Base-by-base conservation (phyloP, 2,797 vertebrate species). In the Carduelis carduelis region DNA sequence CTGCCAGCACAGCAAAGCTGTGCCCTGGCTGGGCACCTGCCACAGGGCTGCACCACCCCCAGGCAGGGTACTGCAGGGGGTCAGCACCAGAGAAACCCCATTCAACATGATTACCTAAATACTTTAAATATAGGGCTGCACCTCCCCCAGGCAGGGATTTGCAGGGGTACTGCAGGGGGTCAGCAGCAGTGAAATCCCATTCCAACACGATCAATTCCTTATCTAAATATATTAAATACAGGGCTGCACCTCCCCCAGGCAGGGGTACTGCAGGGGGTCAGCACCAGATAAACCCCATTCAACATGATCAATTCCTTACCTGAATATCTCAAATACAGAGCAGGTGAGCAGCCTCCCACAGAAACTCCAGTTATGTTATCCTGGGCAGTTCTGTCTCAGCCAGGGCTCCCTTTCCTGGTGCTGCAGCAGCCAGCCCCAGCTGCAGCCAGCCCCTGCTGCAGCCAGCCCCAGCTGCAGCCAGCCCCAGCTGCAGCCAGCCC, bases 271-370 rank as follows among this genome's bases (percentile, higher is more conserved):
- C 3, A 52, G 1, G 11, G 17, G 50, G 50, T 30, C 50, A 52
- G 50, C 50, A 52, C 4, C 28, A 8, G 28, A 12, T 1, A 32
- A 53, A 53, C 9, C 30, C 30, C 30, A 56, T 15, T 34, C 53
- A 23, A 1, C n/a, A 34, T 5, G 55, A 34, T 24, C 55, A 24
- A n/a, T 55, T 55, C 53, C 53, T 55, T 10, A 55, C 13, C 53
- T 34, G n/a, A 34, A 11, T 34, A 53, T 26, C 52, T 72, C 35
- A 47, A 56, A 27, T 1, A 43, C 61, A 18, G 46, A 77, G 17
- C 55, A 34, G 0, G 18, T 0, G 0, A 78, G 39, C 34, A 43
- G 37, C 34, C 59, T 43, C 50, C 55, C 19, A 0, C 2, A 71
- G 28, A 64, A 57, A 63, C 20, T 1, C 17, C 10, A 21, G 5